Evolutionary conservation across 2,113 vertebrate genomes (phyloP), one percentile per base, ranked within the genome.

Genomic region (Geococcyx californianus): DNA sequence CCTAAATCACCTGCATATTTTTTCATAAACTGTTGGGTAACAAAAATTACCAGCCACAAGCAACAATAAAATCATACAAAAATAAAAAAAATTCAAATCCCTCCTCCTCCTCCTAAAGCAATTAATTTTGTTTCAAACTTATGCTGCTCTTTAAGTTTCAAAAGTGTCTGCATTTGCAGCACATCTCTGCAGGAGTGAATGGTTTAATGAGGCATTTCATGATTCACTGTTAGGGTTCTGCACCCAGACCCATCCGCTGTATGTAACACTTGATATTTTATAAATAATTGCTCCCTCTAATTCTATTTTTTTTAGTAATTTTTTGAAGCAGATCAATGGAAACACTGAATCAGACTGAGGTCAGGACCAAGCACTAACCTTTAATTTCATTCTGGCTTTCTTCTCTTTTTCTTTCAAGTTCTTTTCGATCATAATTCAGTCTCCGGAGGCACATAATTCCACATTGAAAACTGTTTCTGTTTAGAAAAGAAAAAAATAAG

Each of bases 381-480:
- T 98, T 98, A 3, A 98, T 89, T 80, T 99, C 99, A 42, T 97
- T 87, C 94, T 99, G 99, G 86, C 98, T 98, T 74, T 99, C 99
- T 69, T 99, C 99, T 85, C 99, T 97, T 90, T 97, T 98, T 59
- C 98, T 98, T 97, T 99, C 99, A 93, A 99, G 98, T 89, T 99
- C 99, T 87, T 98, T 99, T 51, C 99, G 93, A 96, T 99, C 99
- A 11, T 99, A 99, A 96, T 99, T 99, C 49, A 99, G 96, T 87
- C 99, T 98, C 89, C 99, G 98, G 82, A 99, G 98, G 97, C 98
- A 98, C 99, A 99, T 99, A 66, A 99, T 99, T n/a, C 99, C 99
- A 77, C 99, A 99, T 97, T 99, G 99, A 93, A 99, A 99, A 93
- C 99, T 99, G 98, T 99, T 99, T 95, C 99, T 99, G 72, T 97